Evolutionary conservation across 2,113 vertebrate genomes (phyloP), one percentile per base, ranked within the genome.

Genomic region (Brevimyrus niger): DNA sequence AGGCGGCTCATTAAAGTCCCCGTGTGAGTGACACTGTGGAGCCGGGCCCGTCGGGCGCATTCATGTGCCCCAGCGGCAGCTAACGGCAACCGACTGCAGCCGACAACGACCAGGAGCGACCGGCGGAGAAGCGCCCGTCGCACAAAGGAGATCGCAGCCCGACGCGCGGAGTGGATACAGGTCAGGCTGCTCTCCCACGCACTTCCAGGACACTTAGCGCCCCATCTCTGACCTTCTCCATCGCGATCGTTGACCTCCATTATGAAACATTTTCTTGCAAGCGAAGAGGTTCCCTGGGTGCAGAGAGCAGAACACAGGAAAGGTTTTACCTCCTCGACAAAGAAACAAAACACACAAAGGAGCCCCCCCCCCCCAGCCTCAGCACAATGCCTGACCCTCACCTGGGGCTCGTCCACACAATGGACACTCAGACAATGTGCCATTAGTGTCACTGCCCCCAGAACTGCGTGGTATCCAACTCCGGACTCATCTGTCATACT

Each of bases 251-350:
- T 89, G 88, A 82, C 88, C 35, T 55, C 88, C 88, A 82, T 83
- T 51, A 55, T 3, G 13, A 51, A 55, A 48, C 27, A 82, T 73
- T 38, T 48, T 82, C 50, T 89, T 48, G 19, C 69, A 83, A 82
- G 69, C 88, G 15, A 53, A 31, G 61, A 51, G n/a, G 27, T 50
- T 46, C 87, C 53, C 87, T 23, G 61, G 87, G 73, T 44, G 48
- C 46, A 44, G n/a, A 44, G 46, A 80, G 27, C 69, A 53, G 69
- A 48, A 88, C 46, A 42, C 50, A 42, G 35, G 55, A 89, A 89
- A 35, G 19, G 10, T 82, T 82, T 89, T 83, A 87, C 88, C 44
- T 31, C 55, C 44, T 80, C 88, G 80, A 31, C 47, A 53, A 88
- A 50, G 31, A 44, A 7, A 21, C 31, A 53, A 48, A 48, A 10